phyloP scores from a whole-genome alignment of 1,140 invertebrate genomes.

The Antheraea mylitta region DNA sequence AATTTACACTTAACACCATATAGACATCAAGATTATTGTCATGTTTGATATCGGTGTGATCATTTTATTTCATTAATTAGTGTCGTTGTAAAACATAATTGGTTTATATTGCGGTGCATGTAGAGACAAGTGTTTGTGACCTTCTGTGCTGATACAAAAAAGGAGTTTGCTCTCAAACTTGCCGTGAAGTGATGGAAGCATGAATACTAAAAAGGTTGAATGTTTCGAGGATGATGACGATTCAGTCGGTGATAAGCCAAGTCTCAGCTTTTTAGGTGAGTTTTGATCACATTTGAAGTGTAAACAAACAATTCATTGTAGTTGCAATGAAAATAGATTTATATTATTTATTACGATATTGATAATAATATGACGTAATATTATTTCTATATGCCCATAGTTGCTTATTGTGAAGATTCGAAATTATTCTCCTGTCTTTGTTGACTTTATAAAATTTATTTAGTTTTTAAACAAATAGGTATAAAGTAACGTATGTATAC shows the following conservation, averaged over 20 bases:
- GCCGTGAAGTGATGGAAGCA: conserved; percentile 42
- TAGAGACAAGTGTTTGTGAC: conserved; percentile 57
- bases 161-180: conserved; percentile 45
- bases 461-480: too few species aligned
- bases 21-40: background rate
- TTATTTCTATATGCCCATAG: background rate
- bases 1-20: background rate
- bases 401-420: background rate
- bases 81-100: conserved; percentile 27
- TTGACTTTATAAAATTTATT: too few species aligned
- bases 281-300: conserved; percentile 16
- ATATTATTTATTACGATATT: background rate
- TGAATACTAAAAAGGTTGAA: conserved; percentile 77
- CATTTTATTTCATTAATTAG: conserved; percentile 10
- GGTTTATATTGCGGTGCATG: conserved; percentile 39
- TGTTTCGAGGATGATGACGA: conserved; percentile 66
- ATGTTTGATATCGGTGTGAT: conserved; percentile 14
- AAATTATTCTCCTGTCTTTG: too few species aligned
- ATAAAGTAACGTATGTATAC: too few species aligned
- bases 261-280: conserved; percentile 75
- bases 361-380: background rate
- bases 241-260: conserved; percentile 68
- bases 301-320: conserved; percentile 21
- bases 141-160: conserved; percentile 40
- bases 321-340: background rate